Percentiles rank a stretch among this genome's conserved stretches.
phyloP scores from a whole-genome alignment of 30 jellyfish, hydroid and myxozoan genomes.

The Aurelia coerulea region DNA sequence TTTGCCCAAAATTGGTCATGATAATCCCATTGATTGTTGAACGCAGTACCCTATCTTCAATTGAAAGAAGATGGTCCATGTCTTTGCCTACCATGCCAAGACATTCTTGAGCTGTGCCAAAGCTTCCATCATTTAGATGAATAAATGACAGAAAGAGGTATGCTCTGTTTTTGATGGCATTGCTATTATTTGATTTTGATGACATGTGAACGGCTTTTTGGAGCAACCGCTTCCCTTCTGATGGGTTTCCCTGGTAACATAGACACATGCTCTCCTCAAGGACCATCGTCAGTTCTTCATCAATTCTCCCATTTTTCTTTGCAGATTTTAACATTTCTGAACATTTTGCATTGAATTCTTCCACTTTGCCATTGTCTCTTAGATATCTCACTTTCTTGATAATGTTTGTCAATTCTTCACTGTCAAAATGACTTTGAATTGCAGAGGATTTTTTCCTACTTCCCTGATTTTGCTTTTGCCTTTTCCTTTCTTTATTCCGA shows the following conservation, averaged over 20 bases:
- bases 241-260: conserved; percentile 66
- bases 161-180: conserved; percentile 72
- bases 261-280: conserved; percentile 54
- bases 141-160: conserved; percentile 69
- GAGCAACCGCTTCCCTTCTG: conserved; percentile 71
- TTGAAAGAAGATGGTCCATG: conserved; percentile 27
- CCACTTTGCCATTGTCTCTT: conserved; percentile 75
- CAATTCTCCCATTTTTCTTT: conserved; percentile 31
- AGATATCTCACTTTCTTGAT: conserved; percentile 19
- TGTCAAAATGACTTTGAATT: conserved; percentile 24
- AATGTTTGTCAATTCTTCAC: conserved; percentile 8
- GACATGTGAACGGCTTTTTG: conserved; percentile 80
- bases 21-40: conserved; percentile 71
- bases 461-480: background rate
- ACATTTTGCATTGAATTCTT: conserved; percentile 63
- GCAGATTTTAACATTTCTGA: conserved; percentile 31
- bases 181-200: conserved; percentile 60
- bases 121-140: conserved; percentile 82
- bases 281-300: conserved; percentile 42
- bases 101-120: conserved; percentile 93
- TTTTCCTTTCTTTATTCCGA: conserved; percentile 36
- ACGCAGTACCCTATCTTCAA: conserved; percentile 61
- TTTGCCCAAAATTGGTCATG: conserved; percentile 76
- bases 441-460: background rate
- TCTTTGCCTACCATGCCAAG: conserved; percentile 67